Percentiles rank a stretch among this genome's conserved stretches.
phyloP scores from a whole-genome alignment of 2,888 invertebrate species.

The Ceramica pisi region DNA sequence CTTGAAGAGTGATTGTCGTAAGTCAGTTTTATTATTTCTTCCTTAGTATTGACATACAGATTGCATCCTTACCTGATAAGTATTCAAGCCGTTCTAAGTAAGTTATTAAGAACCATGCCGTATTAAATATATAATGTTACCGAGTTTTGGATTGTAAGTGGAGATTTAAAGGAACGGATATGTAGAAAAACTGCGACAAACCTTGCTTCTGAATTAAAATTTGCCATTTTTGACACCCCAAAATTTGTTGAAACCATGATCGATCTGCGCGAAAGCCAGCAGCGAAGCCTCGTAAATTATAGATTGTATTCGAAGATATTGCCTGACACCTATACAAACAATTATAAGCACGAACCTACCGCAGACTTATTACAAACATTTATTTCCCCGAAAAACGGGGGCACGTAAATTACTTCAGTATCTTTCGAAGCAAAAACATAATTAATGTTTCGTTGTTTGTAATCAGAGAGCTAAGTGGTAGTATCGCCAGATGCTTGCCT shows the following conservation, averaged over 20 bases:
- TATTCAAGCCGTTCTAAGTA: not conserved
- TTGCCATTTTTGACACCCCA: not conserved
- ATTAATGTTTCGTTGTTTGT: constrained; percentile 87
- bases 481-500: constrained; percentile 77
- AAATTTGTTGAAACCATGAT: constrained; percentile 17
- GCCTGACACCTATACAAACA: constrained; percentile 65
- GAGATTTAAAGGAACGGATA: too few relatives aligned
- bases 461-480: constrained; percentile 84
- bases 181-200: too few relatives aligned
- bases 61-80: not conserved
- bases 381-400: constrained; percentile 79
- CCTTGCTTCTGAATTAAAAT: not conserved
- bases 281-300: constrained; percentile 43
- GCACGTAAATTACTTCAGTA: constrained; percentile 84
- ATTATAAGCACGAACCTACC: constrained; percentile 70
- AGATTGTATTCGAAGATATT: constrained; percentile 61
- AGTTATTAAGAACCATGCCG: not conserved
- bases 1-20: not conserved
- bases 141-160: not conserved
- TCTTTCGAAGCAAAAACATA: constrained; percentile 86
- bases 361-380: constrained; percentile 84
- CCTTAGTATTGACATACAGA: not conserved
- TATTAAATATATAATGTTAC: not conserved
- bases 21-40: not conserved
- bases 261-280: constrained; percentile 16